Base-by-base conservation (phyloP, 2,797 vertebrate species). In the Trematomus bernacchii region DNA sequence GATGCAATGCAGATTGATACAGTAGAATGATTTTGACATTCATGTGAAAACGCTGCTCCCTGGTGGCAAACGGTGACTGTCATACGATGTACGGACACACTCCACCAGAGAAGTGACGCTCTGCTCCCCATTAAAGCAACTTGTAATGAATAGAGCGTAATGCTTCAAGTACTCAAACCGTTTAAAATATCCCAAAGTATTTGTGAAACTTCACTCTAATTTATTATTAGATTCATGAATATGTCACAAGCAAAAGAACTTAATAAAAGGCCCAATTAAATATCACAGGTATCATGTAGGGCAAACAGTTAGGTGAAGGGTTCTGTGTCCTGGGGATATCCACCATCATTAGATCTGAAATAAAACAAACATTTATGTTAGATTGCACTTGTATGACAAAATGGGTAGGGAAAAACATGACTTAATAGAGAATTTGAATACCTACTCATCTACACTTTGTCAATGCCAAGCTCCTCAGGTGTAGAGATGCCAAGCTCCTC, bases 391-490 rank as follows among this genome's bases (percentile, higher is more conserved):
- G 44, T 14, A 16, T 23, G n/a, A 64, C 8, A 66, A 18, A 84
- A 0, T 4, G 42, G 6, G 19, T 33, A 7, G n/a, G 21, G 33
- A 37, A 15, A 58, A 3, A 59, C 3, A 16, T 2, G 1, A 10
- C 18, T 58, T 9, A 37, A 23, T 1, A 52, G 18, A 52, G 3
- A n/a, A 19, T 21, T 43, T 42, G 0, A 64, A 57, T 50, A 89
- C 91, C 71, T 83, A 83, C 86, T 70, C 19, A 18, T 91, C 94
- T 96, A 98, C 60, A 92, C 81, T 95, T 98, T 98, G 89, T 99
- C 97, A 78, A 98, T 95, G 78, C 97, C 97, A 6, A 99, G 94
- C 59, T 99, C 97, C 88, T 99, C 97, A 77, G 97, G 97, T 89
- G 97, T 99, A 33, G 97, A 94, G 87, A 98, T 97, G 67, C 97